Percentiles rank a stretch among this genome's conserved stretches.
Evolutionary conservation across 2,113 vertebrate species (phyloP).

Genomic region (Saimiri boliviensis): DNA sequence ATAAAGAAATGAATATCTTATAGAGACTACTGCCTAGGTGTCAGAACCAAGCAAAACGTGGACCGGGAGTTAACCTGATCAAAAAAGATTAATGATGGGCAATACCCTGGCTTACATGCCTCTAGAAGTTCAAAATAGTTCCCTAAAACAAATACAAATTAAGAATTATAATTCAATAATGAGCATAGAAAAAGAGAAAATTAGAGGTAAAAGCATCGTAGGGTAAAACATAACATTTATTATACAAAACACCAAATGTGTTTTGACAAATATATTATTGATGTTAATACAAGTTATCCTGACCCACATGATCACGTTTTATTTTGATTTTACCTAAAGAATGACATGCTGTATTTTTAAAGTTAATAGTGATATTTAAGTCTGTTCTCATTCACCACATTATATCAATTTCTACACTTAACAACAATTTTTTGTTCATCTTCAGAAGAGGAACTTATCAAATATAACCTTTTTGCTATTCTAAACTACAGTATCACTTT

Average conservation of each 20-base stretch:
- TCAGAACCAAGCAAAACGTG: constrained; percentile 5
- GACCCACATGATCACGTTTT: constrained; percentile 25
- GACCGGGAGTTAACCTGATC: not conserved
- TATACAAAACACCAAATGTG: constrained; percentile 20
- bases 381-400: constrained; percentile 28
- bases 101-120: not conserved
- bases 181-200: not conserved
- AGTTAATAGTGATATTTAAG: constrained; percentile 36
- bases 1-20: not conserved
- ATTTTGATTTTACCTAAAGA: constrained; percentile 36
- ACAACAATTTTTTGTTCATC: constrained; percentile 24
- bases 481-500: not conserved
- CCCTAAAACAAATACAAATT: not conserved
- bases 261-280: not conserved
- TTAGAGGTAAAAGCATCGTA: not conserved
- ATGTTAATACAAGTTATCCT: not conserved
- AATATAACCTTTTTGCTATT: constrained; percentile 23
- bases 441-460: not conserved
- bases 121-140: not conserved
- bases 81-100: not conserved
- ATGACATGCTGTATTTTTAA: not conserved
- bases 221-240: not conserved
- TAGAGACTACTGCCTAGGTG: not conserved
- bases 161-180: constrained; percentile 20
- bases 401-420: constrained; percentile 8